Percentiles rank a stretch among this genome's conserved stretches.
Conservation (phyloP, 2,797 vertebrate species). For the Platyrinchus mystaceus region DNA sequence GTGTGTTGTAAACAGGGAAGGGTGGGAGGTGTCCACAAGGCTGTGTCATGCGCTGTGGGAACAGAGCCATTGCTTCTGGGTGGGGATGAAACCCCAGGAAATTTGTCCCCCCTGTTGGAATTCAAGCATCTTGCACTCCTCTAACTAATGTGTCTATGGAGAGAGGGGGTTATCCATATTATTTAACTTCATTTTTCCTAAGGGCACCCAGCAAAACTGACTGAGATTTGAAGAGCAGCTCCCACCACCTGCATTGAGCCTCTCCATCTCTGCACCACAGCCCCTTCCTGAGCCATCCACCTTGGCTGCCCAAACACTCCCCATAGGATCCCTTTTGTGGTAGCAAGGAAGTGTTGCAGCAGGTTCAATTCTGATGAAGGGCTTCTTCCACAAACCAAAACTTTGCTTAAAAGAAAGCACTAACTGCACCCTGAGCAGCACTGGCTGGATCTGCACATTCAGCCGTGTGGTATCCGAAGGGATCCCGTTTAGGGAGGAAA, state of each 20-base stretch:
- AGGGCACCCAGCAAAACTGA: background rate
- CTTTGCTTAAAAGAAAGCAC: background rate
- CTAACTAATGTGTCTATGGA: background rate
- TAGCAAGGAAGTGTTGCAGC: background rate
- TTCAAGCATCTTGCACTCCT: background rate
- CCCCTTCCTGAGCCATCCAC: background rate
- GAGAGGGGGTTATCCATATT: fast-evolving
- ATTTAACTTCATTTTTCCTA: background rate
- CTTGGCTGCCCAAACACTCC: background rate
- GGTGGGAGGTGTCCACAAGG: background rate
- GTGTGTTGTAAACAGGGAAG: slow-evolving; percentile 23
- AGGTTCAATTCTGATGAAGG: background rate
- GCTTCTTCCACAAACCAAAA: background rate
- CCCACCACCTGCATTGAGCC: background rate
- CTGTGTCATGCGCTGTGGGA: background rate
- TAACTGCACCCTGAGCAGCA: background rate
- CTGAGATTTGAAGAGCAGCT: background rate
- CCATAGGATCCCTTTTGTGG: background rate
- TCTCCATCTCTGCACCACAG: fast-evolving
- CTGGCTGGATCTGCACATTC: fast-evolving
- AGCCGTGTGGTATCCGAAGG: background rate
- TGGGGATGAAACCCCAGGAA: slow-evolving; percentile 24
- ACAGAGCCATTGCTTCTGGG: background rate
- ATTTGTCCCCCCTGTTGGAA: background rate
- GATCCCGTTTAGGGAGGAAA: background rate